Percentiles rank a stretch among this genome's conserved stretches.
Evolutionary conservation across 30 jellyfish, hydroid and myxozoan genomes (phyloP).

Genomic region (Hydra vulgaris): DNA sequence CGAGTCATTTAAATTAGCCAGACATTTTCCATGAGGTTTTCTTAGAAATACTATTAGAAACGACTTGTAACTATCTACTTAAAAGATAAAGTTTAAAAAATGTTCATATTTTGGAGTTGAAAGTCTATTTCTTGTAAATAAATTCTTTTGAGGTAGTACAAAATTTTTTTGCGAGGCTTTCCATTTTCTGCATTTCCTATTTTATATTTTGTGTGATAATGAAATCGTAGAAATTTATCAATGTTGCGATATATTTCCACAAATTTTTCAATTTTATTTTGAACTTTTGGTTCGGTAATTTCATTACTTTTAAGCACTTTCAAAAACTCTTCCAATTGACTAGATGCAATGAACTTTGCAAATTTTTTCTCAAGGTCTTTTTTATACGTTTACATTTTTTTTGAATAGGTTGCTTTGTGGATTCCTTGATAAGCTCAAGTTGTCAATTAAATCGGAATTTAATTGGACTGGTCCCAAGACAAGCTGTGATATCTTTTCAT

Average conservation of each 20-base stretch:
- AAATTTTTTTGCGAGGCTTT: constrained; percentile 1
- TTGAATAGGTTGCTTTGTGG: not conserved
- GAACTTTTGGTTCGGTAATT: not conserved
- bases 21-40: not conserved
- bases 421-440: not conserved
- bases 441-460: not conserved
- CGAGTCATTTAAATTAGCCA: too few relatives aligned
- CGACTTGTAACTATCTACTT: not conserved
- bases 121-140: constrained; percentile 2
- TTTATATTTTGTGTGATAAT: not conserved
- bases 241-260: not conserved
- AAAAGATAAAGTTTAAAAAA: not conserved
- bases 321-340: constrained; percentile 3
- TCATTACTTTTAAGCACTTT: constrained; percentile 5
- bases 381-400: not conserved
- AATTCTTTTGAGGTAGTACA: constrained; percentile 8
- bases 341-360: not conserved
- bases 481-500: not conserved
- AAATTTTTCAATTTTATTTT: not conserved
- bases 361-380: not conserved
- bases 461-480: constrained; percentile 6
- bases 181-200: not conserved
- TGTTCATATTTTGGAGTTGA: constrained; percentile 3
- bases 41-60: not conserved
- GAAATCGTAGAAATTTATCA: not conserved